Evolutionary conservation across 2,797 vertebrate genomes (phyloP).

Genomic region (Cheirogaleus major): DNA sequence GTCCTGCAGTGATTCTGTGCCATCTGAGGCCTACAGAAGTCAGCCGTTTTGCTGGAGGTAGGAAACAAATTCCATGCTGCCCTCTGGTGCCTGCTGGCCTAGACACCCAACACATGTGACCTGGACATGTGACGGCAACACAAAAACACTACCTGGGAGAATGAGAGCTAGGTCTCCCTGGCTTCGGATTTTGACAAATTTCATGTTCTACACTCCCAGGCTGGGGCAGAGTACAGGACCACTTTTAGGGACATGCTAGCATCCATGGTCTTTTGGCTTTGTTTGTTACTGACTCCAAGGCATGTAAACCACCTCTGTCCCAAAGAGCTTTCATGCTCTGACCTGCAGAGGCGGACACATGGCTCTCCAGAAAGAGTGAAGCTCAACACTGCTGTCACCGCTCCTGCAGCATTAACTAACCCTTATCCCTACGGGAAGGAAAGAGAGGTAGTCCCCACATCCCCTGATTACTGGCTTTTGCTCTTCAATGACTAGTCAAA

Average conservation of each 20-base stretch:
- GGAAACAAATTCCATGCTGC: not conserved
- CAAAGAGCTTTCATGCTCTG: not conserved
- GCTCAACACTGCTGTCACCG: not conserved
- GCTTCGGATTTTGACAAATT: not conserved
- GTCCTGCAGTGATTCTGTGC: too few relatives aligned
- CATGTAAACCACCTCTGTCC: not conserved
- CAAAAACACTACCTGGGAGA: not conserved
- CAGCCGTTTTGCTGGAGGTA: not conserved
- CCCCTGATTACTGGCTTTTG: not conserved
- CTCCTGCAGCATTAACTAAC: fast-evolving
- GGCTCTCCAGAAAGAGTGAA: not conserved
- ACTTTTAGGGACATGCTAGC: not conserved
- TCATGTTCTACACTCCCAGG: not conserved
- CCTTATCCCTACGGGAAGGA: not conserved
- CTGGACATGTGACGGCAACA: not conserved
- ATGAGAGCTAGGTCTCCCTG: not conserved
- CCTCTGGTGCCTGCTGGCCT: not conserved
- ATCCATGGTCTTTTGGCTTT: not conserved
- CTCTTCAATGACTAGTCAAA: not conserved
- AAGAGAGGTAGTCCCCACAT: not conserved
- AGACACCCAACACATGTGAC: not conserved
- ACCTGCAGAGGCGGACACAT: not conserved
- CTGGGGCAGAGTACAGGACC: not conserved
- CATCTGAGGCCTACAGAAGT: not conserved
- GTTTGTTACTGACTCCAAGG: not conserved